These are phyloP conservation scores for Allobates femoralis DNA, from an alignment of 2,797 vertebrate species.

Conservation along the genomic window DNA sequence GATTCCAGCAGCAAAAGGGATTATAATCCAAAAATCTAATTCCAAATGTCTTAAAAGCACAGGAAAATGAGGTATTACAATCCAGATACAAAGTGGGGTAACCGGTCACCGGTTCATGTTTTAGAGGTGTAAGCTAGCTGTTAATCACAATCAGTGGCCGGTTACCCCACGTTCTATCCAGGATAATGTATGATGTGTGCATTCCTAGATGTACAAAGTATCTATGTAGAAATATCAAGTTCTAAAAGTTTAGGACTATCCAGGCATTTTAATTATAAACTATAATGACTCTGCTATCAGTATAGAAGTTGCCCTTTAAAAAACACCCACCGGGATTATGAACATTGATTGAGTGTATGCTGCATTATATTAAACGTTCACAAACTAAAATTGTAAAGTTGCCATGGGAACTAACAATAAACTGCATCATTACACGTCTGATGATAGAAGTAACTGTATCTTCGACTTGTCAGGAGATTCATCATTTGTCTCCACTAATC, in stretches of 20 bases:
- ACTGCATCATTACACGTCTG: slow-evolving; percentile 44
- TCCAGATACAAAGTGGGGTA: too few relatives aligned
- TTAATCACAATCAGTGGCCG: too few relatives aligned
- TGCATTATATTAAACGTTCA: slow-evolving; percentile 28
- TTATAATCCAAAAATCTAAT: too few relatives aligned
- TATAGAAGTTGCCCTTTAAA: slow-evolving; percentile 5
- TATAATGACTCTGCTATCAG: neutral
- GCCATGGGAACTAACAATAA: slow-evolving; percentile 39
- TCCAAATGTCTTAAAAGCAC: too few relatives aligned
- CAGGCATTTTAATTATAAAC: neutral
- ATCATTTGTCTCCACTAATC: slow-evolving; percentile 41
- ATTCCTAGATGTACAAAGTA: too few relatives aligned
- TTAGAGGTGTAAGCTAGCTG: too few relatives aligned
- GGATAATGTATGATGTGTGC: too few relatives aligned
- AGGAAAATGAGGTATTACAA: too few relatives aligned
- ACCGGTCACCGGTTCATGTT: too few relatives aligned
- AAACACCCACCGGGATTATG: slow-evolving; percentile 29
- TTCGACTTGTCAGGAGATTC: slow-evolving; percentile 46
- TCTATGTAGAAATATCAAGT: too few relatives aligned
- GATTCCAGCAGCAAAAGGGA: too few relatives aligned
- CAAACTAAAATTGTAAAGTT: slow-evolving; percentile 44
- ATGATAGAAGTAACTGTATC: slow-evolving; percentile 44
- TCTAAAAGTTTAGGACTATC: neutral
- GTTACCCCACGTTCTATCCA: too few relatives aligned
- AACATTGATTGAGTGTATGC: slow-evolving; percentile 5